phyloP scores from a whole-genome alignment of 1,140 invertebrate genomes.

The Rhopalosiphum maidis region DNA sequence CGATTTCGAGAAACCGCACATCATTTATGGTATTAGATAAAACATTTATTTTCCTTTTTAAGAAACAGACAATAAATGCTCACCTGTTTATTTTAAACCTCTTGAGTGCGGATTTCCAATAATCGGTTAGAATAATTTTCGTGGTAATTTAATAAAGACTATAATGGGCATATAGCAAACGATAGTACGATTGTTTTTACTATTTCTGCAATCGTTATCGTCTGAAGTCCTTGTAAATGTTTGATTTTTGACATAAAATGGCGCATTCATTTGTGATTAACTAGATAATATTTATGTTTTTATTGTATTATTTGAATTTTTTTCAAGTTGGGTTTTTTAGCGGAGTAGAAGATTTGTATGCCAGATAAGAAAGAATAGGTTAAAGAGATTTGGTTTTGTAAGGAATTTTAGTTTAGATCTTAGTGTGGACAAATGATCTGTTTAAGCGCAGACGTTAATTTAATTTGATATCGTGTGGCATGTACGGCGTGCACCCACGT shows the following conservation, averaged over 20 bases:
- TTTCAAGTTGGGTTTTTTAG: not conserved
- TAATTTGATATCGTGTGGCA: not conserved
- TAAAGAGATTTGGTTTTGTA: not conserved
- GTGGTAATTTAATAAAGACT: no score
- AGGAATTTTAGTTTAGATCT: not conserved
- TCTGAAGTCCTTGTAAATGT: not conserved
- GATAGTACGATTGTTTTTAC: not conserved
- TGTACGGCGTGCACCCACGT: not conserved
- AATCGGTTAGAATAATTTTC: no score
- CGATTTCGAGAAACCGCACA: not conserved
- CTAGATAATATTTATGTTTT: not conserved
- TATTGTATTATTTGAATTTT: not conserved
- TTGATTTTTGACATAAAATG: not conserved
- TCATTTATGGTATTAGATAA: not conserved
- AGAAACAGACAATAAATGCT: not conserved
- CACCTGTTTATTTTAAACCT: not conserved
- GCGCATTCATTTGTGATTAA: not conserved
- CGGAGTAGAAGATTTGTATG: not conserved
- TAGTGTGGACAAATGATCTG: not conserved
- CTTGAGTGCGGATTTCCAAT: no score
- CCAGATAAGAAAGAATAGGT: not conserved
- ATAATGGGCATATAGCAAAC: no score
- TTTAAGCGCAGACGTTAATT: not conserved
- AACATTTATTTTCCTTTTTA: not conserved
- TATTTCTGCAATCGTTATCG: not conserved